Evolutionary conservation across 1,140 invertebrate genomes (phyloP).

Genomic region (Drosophila quadrilineata): DNA sequence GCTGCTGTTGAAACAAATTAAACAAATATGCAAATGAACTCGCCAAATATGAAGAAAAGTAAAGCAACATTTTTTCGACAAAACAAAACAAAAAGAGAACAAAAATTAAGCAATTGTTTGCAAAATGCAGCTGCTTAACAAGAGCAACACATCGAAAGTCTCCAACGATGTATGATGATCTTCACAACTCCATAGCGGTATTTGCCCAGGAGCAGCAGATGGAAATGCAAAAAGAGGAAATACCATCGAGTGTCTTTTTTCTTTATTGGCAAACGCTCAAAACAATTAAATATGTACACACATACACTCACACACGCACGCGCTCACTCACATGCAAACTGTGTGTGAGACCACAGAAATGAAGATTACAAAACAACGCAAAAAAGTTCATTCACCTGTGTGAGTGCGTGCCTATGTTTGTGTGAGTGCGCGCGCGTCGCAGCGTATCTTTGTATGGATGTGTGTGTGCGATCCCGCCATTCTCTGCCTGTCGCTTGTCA

Average conservation of each 20-base stretch:
- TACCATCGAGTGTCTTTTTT: conserved; percentile 26
- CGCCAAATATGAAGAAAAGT: conserved; percentile 8
- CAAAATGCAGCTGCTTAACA: conserved; percentile 27
- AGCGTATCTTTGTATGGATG: background rate
- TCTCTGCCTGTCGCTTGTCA: conserved; percentile 31
- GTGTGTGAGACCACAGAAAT: conserved; percentile 34
- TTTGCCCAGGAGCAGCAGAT: background rate
- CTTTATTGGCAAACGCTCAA: conserved; percentile 37
- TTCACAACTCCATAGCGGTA: background rate
- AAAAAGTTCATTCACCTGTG: conserved; percentile 77
- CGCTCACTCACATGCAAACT: background rate
- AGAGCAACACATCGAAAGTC: background rate
- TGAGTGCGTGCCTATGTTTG: conserved; percentile 49
- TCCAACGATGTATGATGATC: no score
- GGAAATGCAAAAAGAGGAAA: background rate
- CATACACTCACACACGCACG: background rate
- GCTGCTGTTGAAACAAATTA: conserved; percentile 64
- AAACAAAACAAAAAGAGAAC: background rate
- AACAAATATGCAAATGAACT: conserved; percentile 67
- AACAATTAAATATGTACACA: conserved; percentile 49
- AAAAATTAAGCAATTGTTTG: conserved; percentile 32
- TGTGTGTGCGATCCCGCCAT: conserved; percentile 51
- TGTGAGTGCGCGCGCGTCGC: conserved; percentile 38
- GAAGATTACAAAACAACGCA: conserved; percentile 73
- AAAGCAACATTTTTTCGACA: conserved; percentile 35